Base-by-base conservation (phyloP, 2,113 vertebrate species). In the Perca schrenkii region DNA sequence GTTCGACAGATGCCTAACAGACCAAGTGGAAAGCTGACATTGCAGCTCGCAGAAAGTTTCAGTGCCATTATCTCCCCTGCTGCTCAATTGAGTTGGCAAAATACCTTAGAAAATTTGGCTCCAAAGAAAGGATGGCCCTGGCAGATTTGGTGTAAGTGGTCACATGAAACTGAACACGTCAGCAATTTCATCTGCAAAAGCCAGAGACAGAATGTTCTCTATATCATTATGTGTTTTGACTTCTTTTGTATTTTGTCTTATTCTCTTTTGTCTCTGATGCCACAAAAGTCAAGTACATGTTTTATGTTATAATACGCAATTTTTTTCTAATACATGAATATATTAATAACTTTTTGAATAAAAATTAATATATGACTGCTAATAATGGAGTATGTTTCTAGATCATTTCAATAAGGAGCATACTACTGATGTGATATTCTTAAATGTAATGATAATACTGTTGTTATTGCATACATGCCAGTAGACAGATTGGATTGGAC, bases 31-130 rank as follows among this genome's bases (percentile, higher is more conserved):
- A 63, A 76, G 74, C 66, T 91, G 80, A 88, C 82, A 70, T 57
- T 82, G 86, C 86, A 91, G 71, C 80, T 84, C 66, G 75, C 46
- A 58, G 72, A 67, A 78, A 62, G 82, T 91, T 85, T 89, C 83
- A 65, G 69, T 83, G 76, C 52, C 69, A 88, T 89, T 79, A 78
- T 70, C 49, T 84, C 72, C 77, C 56, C 81, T 76, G 83, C 86
- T 79, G 73, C 74, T 85, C 75, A 72, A 74, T 67, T 65, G 63
- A 82, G 46, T 65, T 63, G 74, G 71, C 64, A 82, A 87, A 80
- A 84, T 75, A 76, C 58, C 82, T 65, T 21, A 74, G 79, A 63
- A 64, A 65, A 10, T 43, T 40, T 11, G 8, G 31, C 77, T 86
- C 68, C 43, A 60, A 50, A 54, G 17, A 73, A 54, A 73, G 21